Evolutionary conservation across 2,113 vertebrate species (phyloP).

Genomic region (Eurypyga helias): DNA sequence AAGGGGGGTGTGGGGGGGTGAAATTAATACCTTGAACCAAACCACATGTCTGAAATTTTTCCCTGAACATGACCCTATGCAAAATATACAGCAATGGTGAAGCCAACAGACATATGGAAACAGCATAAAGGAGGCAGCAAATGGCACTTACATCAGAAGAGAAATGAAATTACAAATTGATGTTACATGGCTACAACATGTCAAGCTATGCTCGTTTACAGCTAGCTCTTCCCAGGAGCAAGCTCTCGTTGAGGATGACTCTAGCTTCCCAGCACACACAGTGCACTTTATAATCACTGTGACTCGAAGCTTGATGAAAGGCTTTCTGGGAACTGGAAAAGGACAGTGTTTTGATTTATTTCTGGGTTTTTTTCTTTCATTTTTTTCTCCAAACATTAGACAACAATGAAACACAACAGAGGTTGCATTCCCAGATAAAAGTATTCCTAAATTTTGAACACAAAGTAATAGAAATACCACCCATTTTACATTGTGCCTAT

Average conservation of each 20-base stretch:
- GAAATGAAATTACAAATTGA: not conserved
- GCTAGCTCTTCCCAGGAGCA: not conserved
- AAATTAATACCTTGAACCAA: conserved; percentile 11
- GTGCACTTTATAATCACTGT: not conserved
- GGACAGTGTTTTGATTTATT: not conserved
- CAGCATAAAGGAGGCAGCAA: not conserved
- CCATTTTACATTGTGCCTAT: not conserved
- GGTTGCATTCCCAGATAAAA: not conserved
- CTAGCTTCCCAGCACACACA: not conserved
- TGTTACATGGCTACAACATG: not conserved
- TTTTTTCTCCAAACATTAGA: not conserved
- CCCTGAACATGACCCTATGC: not conserved
- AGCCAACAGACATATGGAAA: conserved; percentile 19
- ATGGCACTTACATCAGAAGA: not conserved
- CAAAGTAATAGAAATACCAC: not conserved
- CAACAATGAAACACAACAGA: not conserved
- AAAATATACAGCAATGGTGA: not conserved
- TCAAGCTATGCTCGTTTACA: not conserved
- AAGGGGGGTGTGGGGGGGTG: not conserved
- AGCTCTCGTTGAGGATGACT: not conserved
- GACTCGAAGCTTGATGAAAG: not conserved
- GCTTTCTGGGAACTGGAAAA: not conserved
- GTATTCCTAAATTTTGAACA: not conserved
- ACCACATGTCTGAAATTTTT: conserved; percentile 1
- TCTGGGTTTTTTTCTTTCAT: not conserved